phyloP scores from a whole-genome alignment of 2,797 vertebrate species.

The Rhabdophis nuchalis region DNA sequence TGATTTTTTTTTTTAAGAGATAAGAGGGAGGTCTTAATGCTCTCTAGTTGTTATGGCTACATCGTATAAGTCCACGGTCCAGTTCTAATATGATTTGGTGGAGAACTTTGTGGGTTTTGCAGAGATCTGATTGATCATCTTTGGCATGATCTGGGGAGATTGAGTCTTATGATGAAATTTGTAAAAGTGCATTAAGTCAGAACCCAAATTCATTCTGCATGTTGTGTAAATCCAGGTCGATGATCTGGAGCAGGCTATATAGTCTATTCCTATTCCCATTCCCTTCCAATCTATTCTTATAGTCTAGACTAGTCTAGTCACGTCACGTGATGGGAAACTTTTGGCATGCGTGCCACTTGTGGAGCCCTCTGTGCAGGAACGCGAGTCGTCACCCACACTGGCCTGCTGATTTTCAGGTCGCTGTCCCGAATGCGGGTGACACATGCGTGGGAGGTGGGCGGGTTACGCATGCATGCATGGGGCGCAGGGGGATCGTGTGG shows the following conservation, averaged over 20 bases:
- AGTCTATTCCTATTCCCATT: neutral
- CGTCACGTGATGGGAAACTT: too few relatives aligned
- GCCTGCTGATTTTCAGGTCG: too few relatives aligned
- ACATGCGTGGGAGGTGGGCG: too few relatives aligned
- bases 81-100: neutral
- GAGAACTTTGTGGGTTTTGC: neutral
- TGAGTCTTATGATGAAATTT: neutral
- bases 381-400: too few relatives aligned
- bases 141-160: neutral
- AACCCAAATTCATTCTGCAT: neutral
- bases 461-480: too few relatives aligned
- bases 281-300: too few relatives aligned
- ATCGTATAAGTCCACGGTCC: neutral
- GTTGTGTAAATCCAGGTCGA: neutral
- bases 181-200: neutral
- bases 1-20: neutral
- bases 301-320: too few relatives aligned
- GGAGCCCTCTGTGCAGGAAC: too few relatives aligned
- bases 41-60: neutral
- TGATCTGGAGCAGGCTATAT: neutral
- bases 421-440: too few relatives aligned
- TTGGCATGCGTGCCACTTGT: too few relatives aligned
- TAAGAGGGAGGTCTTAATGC: neutral
- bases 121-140: neutral
- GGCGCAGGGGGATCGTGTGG: too few relatives aligned